phyloP scores from a whole-genome alignment of 2,113 vertebrate species.

The Ammodytes dubius region DNA sequence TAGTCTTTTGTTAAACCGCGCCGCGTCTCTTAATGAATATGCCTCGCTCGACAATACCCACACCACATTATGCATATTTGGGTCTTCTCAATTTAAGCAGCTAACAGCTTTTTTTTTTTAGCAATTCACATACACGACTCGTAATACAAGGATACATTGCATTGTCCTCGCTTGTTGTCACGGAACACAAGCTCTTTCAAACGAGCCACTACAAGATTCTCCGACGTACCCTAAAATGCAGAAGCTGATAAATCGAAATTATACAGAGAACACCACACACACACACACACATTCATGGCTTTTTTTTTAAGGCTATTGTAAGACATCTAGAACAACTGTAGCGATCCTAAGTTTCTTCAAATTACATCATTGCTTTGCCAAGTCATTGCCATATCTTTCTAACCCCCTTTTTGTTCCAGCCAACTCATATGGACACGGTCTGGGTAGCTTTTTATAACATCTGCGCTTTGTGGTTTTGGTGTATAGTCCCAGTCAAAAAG shows the following conservation, averaged over 20 bases:
- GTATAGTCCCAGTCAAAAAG: slow-evolving; percentile 30
- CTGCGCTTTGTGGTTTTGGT: slow-evolving; percentile 45
- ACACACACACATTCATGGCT: slow-evolving; percentile 3
- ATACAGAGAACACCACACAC: slow-evolving; percentile 16
- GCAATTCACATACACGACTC: slow-evolving; percentile 66
- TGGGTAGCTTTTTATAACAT: slow-evolving; percentile 45
- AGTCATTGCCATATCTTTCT: slow-evolving; percentile 23
- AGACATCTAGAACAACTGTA: slow-evolving; percentile 1
- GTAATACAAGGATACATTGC: slow-evolving; percentile 53
- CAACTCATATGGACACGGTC: slow-evolving; percentile 39
- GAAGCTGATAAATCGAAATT: slow-evolving; percentile 30
- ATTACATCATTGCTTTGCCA: slow-evolving; percentile 35
- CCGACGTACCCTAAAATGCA: slow-evolving; percentile 15
- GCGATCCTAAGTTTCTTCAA: slow-evolving; percentile 15
- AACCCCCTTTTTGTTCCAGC: slow-evolving; percentile 24
- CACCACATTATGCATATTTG: slow-evolving; percentile 71
- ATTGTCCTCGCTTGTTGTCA: slow-evolving; percentile 61
- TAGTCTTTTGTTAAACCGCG: slow-evolving; percentile 67
- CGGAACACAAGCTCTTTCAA: slow-evolving; percentile 42
- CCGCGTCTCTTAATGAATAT: slow-evolving; percentile 72
- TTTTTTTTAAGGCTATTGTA: slow-evolving; percentile 23
- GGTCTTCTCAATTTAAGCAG: slow-evolving; percentile 72
- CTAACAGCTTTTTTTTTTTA: slow-evolving; percentile 52
- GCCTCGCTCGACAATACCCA: slow-evolving; percentile 62
- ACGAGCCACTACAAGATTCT: slow-evolving; percentile 9